phyloP scores from a whole-genome alignment of 2,113 vertebrate species.

The Triplophysa dalaica region DNA sequence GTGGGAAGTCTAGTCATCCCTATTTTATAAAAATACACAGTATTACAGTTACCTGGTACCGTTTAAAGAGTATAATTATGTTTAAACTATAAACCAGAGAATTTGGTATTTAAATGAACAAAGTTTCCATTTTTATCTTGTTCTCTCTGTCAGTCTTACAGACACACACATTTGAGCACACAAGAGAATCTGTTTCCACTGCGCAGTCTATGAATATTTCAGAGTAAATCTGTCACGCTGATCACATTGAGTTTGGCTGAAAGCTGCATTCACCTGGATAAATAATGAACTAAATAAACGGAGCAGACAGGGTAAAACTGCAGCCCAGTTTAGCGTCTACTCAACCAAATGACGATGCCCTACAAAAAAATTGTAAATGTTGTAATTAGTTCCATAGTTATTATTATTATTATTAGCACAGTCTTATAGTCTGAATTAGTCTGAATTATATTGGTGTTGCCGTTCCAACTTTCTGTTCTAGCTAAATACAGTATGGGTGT shows the following conservation, averaged over 20 bases:
- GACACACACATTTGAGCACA: conserved; percentile 22
- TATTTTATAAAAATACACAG: not conserved
- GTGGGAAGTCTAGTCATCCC: no score
- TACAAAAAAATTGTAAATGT: not conserved
- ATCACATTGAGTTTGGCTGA: conserved; percentile 66
- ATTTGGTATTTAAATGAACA: not conserved
- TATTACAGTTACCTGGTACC: not conserved
- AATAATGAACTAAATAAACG: conserved; percentile 71
- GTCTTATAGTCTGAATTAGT: no score
- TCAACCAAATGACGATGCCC: not conserved
- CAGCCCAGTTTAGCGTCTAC: conserved; percentile 1
- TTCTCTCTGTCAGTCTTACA: not conserved
- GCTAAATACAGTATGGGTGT: no score
- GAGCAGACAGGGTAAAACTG: conserved; percentile 61
- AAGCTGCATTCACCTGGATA: conserved; percentile 71
- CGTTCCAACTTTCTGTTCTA: no score
- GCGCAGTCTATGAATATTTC: conserved; percentile 74
- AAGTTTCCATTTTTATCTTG: not conserved
- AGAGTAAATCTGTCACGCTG: conserved; percentile 65
- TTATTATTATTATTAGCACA: no score
- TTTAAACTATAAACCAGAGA: not conserved
- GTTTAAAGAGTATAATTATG: not conserved
- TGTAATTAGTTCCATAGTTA: not conserved
- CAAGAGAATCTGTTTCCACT: conserved; percentile 63
- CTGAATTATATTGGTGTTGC: no score